Conservation (phyloP, 2,888 invertebrate genomes). For the Cantharis rustica region DNA sequence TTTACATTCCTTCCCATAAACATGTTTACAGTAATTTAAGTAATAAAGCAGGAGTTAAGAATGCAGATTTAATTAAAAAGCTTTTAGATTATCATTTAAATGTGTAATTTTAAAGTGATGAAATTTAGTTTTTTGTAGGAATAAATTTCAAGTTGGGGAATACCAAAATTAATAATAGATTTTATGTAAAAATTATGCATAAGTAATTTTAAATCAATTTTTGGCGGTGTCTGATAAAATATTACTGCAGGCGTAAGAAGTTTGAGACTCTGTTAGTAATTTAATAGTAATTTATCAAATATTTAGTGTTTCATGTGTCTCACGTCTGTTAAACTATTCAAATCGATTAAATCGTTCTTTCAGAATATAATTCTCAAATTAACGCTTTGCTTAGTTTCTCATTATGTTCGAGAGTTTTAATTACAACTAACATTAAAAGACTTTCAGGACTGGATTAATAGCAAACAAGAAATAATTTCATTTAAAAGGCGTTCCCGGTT, state of each 20-base stretch:
- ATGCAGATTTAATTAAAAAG: background rate
- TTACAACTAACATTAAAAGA: background rate
- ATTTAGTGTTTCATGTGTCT: background rate
- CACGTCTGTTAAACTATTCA: background rate
- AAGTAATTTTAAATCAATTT: background rate
- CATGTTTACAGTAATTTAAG: background rate
- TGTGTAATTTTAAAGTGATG: background rate
- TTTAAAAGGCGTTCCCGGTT: background rate
- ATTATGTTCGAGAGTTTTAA: background rate
- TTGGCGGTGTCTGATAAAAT: background rate
- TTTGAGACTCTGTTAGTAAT: background rate
- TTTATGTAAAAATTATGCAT: background rate
- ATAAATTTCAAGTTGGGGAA: background rate
- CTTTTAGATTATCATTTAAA: background rate
- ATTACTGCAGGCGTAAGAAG: background rate
- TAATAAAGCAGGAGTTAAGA: background rate
- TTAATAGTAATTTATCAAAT: background rate
- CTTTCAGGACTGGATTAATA: background rate
- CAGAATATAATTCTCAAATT: background rate
- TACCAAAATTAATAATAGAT: background rate
- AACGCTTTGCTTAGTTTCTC: background rate
- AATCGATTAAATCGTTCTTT: background rate
- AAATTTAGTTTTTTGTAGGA: background rate
- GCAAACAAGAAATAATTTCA: background rate
- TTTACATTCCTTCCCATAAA: conserved; percentile 8